Conservation (phyloP, 2,888 invertebrate genomes). For the Cheilosia pagana region DNA sequence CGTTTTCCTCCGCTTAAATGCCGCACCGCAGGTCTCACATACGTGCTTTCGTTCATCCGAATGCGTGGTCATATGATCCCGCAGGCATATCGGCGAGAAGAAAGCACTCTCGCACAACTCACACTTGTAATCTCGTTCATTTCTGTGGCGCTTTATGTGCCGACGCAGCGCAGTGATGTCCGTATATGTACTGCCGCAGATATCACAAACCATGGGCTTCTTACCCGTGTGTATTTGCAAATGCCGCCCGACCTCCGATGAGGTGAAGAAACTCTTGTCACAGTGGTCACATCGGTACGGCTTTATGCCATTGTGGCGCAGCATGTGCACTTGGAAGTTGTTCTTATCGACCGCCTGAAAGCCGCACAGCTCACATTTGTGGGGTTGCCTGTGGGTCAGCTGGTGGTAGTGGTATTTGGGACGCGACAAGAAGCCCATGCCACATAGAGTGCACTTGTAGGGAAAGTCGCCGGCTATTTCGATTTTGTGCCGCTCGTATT, state of each 20-base stretch:
- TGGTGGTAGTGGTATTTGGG: constrained; percentile 58
- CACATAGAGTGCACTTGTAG: constrained; percentile 53
- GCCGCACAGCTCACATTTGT: constrained; percentile 59
- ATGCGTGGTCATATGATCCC: constrained; percentile 63
- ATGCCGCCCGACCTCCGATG: constrained; percentile 56
- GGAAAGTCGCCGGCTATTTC: constrained; percentile 62
- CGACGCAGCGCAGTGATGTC: constrained; percentile 40
- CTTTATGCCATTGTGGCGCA: constrained; percentile 59
- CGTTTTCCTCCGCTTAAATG: constrained; percentile 61
- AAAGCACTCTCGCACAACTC: constrained; percentile 50
- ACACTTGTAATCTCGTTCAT: constrained; percentile 63
- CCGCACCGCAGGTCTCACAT: constrained; percentile 58
- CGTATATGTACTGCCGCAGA: constrained; percentile 45
- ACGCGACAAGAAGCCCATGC: constrained; percentile 53
- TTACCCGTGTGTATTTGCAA: constrained; percentile 59
- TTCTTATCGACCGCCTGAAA: constrained; percentile 59
- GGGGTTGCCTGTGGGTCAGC: constrained; percentile 58
- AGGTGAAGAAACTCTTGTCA: constrained; percentile 61
- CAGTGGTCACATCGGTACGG: constrained; percentile 50
- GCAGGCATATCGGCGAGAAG: constrained; percentile 44
- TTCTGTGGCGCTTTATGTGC: constrained; percentile 64
- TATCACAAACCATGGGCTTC: constrained; percentile 51
- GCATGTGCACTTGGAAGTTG: constrained; percentile 69
- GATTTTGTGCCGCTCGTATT: constrained; percentile 57
- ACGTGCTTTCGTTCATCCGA: constrained; percentile 56